Percentiles rank a stretch among this genome's conserved stretches.
Evolutionary conservation across 2,888 invertebrate genomes (phyloP).

Genomic region (Brachyptera putata): DNA sequence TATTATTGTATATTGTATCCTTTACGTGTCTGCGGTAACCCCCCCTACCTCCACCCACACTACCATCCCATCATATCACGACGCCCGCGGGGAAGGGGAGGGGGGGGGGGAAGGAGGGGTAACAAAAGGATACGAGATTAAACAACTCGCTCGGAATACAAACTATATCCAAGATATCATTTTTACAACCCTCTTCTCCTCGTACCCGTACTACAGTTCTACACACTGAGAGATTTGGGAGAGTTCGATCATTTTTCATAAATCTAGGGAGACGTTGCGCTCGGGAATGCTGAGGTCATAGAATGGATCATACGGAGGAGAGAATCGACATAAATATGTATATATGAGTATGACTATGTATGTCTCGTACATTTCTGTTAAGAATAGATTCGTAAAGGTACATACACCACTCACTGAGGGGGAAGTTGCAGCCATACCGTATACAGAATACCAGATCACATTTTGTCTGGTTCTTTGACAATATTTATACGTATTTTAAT

Average conservation of each 20-base stretch:
- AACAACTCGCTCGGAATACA: constrained; percentile 18
- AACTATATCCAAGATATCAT: constrained; percentile 15
- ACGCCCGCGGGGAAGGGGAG: no score
- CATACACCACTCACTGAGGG: no score
- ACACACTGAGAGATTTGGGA: neutral
- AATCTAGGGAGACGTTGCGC: neutral
- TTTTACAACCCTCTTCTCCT: constrained; percentile 1
- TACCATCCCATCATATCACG: no score
- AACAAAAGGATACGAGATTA: constrained; percentile 17
- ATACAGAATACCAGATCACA: no score
- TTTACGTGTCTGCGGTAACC: constrained; percentile 9
- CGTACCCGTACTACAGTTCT: neutral
- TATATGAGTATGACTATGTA: no score
- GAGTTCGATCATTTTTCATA: constrained; percentile 7
- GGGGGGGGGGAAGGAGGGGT: constrained; percentile 1
- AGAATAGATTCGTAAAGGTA: no score
- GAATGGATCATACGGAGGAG: neutral
- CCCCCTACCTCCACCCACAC: no score
- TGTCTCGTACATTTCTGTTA: no score
- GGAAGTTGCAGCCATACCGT: no score
- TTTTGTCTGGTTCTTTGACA: no score
- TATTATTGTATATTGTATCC: constrained; percentile 5
- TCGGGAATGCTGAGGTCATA: neutral
- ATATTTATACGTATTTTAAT: no score
- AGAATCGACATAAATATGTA: neutral